A percentile compares a stretch with the other conserved stretches of the same genome.
phyloP scores from a whole-genome alignment of 2,797 vertebrate genomes.

The Esox masquinongy region DNA sequence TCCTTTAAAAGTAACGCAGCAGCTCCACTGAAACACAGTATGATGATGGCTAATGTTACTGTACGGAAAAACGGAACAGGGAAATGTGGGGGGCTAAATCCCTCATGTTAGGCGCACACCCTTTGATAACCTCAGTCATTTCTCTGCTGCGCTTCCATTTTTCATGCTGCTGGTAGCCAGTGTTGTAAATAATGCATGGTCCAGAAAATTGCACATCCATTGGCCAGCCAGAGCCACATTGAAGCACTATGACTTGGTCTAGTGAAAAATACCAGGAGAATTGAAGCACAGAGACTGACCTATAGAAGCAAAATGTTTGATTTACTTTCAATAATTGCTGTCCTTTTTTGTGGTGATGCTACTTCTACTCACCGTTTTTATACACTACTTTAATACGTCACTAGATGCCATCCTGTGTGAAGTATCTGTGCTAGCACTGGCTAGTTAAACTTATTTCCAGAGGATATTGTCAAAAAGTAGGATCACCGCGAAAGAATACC shows the following conservation, averaged over 20 bases:
- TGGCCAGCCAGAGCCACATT: background rate
- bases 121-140: background rate
- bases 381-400: background rate
- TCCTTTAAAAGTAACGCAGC: background rate
- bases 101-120: background rate
- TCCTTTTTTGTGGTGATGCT: background rate
- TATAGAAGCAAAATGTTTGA: background rate
- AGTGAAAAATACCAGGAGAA: background rate
- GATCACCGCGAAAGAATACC: constrained; percentile 7
- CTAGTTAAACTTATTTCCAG: background rate
- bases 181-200: no score
- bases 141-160: background rate
- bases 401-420: background rate
- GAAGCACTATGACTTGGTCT: background rate
- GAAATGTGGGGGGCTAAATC: background rate
- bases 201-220: no score
- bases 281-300: background rate
- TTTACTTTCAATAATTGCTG: background rate
- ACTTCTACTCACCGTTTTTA: background rate
- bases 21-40: background rate
- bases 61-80: background rate
- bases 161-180: no score
- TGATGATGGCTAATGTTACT: background rate
- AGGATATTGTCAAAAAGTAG: background rate
- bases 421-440: background rate